A percentile compares a stretch with the other conserved stretches of the same genome.
phyloP scores from a whole-genome alignment of 1,140 invertebrate species.

The Rhagoletis zephyria region DNA sequence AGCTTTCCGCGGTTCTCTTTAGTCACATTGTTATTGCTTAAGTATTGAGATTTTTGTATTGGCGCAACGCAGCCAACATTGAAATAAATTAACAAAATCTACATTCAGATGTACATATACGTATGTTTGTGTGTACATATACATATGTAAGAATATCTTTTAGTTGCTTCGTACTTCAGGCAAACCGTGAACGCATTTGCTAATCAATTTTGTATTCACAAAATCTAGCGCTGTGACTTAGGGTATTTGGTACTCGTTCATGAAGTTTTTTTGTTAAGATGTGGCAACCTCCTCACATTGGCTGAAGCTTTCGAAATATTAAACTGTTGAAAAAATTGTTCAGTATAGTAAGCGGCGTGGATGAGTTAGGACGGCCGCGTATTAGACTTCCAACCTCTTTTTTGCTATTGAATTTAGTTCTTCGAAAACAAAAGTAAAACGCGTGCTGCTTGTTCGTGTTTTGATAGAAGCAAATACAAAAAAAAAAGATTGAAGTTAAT shows the following conservation, averaged over 20 bases:
- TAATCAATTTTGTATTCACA: too few relatives aligned
- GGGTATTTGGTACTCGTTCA: background rate
- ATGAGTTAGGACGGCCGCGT: background rate
- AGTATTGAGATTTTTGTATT: too few relatives aligned
- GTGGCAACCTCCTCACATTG: background rate
- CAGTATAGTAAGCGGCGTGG: background rate
- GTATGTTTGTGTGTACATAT: too few relatives aligned
- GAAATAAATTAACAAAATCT: background rate
- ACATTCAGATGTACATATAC: too few relatives aligned
- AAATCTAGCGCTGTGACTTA: too few relatives aligned
- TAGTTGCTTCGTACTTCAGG: too few relatives aligned
- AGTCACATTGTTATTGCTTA: too few relatives aligned
- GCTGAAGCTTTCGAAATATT: background rate
- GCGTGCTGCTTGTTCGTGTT: background rate
- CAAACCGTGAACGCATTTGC: too few relatives aligned
- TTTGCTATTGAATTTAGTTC: background rate
- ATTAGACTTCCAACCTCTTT: background rate
- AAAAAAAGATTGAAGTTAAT: background rate
- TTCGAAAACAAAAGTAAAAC: background rate
- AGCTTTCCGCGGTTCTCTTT: too few relatives aligned
- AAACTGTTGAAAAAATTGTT: constrained; percentile 3
- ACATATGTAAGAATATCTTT: too few relatives aligned
- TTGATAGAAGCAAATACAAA: background rate
- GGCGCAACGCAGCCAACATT: background rate
- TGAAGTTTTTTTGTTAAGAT: constrained; percentile 2